Evolutionary conservation across 2,888 invertebrate species (phyloP).

Genomic region (Caenorhabditis zanzibari): DNA sequence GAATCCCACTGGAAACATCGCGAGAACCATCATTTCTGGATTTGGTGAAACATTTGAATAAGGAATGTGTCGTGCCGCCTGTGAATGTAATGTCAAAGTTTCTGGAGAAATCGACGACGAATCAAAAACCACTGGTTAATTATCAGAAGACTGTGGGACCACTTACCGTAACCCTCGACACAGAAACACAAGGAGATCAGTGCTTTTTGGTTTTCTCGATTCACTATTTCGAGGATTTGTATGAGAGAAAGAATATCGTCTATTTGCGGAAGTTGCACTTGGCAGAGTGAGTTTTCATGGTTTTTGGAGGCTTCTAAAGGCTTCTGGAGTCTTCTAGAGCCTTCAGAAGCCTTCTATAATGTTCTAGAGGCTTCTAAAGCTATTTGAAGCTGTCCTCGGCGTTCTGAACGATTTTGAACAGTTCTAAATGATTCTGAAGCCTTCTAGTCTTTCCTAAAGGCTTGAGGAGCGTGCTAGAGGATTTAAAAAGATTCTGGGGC

Average conservation of each 20-base stretch:
- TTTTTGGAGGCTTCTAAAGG: neutral
- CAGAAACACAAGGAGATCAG: constrained; percentile 3
- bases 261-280: constrained; percentile 43
- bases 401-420: too few species aligned
- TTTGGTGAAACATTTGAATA: constrained; percentile 9
- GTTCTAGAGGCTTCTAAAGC: too few species aligned
- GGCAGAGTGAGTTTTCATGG: constrained; percentile 35
- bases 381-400: too few species aligned
- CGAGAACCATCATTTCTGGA: constrained; percentile 1
- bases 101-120: neutral
- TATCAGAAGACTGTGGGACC: constrained; percentile 50
- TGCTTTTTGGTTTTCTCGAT: constrained; percentile 48
- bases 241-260: constrained; percentile 19
- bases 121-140: constrained; percentile 20
- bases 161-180: constrained; percentile 37
- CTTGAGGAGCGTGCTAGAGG: too few species aligned
- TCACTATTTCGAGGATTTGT: constrained; percentile 55
- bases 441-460: too few species aligned
- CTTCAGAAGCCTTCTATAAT: too few species aligned
- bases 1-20: constrained; percentile 11
- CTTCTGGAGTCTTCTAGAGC: too few species aligned
- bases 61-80: neutral
- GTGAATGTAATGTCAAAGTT: constrained; percentile 1
- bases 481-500: too few species aligned
- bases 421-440: too few species aligned